phyloP scores from a whole-genome alignment of 1,140 invertebrate genomes.

The Panagrolaimus sp. region DNA sequence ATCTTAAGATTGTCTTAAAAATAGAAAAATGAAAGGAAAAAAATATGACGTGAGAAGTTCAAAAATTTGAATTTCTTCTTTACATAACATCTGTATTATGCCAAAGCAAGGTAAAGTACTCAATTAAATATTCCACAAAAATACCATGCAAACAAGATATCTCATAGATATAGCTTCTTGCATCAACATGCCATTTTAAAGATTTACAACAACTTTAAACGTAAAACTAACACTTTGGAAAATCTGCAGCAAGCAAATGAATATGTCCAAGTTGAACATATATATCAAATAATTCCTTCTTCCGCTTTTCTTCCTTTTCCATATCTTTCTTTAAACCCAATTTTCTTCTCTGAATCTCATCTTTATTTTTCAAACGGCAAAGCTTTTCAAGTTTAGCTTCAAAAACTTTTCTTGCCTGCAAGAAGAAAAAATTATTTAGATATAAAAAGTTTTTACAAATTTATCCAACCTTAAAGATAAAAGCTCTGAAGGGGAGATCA shows the following conservation, averaged over 20 bases:
- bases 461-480: conserved; percentile 11
- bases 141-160: too few relatives aligned
- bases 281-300: conserved; percentile 6
- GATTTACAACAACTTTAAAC: too few relatives aligned
- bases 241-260: conserved; percentile 24
- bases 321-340: background rate
- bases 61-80: background rate
- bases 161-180: too few relatives aligned
- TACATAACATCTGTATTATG: too few relatives aligned
- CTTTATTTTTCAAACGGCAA: background rate
- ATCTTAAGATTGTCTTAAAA: conserved; percentile 1
- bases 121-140: too few relatives aligned
- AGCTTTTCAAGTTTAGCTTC: conserved; percentile 13
- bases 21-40: background rate
- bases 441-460: conserved; percentile 1
- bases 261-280: conserved; percentile 24
- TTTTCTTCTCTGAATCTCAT: background rate
- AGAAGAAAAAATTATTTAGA: conserved; percentile 8
- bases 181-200: too few relatives aligned
- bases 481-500: conserved; percentile 14
- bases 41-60: too few relatives aligned
- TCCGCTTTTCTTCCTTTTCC: conserved; percentile 1
- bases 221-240: conserved; percentile 1
- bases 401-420: conserved; percentile 15
- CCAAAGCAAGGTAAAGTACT: too few relatives aligned